A percentile compares a stretch with the other conserved stretches of the same genome.
Evolutionary conservation across 2,113 vertebrate species (phyloP).

Genomic region (Perccottus glenii): DNA sequence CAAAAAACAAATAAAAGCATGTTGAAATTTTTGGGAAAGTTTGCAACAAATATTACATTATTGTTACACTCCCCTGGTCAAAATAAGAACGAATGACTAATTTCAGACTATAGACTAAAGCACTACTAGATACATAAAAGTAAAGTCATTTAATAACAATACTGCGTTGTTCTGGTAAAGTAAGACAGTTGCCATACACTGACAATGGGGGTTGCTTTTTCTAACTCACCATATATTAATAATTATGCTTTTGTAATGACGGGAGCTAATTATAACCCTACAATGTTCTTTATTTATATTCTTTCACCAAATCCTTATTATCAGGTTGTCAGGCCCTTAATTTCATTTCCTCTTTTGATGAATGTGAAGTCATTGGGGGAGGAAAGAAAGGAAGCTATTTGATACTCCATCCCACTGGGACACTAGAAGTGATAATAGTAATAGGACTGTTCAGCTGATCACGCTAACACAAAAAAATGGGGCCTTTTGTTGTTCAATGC

Average conservation of each 20-base stretch:
- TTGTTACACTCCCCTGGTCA: slow-evolving; percentile 47
- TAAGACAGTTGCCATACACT: slow-evolving; percentile 4
- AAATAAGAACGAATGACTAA: slow-evolving; percentile 40
- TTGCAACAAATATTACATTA: slow-evolving; percentile 58
- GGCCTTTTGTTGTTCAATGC: slow-evolving; percentile 32
- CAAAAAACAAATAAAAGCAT: slow-evolving; percentile 53
- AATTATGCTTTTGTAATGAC: slow-evolving; percentile 61
- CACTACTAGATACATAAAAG: slow-evolving; percentile 10
- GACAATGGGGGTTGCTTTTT: slow-evolving; percentile 14
- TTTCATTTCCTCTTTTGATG: slow-evolving; percentile 71
- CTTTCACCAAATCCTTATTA: slow-evolving; percentile 65
- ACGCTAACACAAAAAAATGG: slow-evolving; percentile 42
- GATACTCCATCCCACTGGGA: slow-evolving; percentile 63
- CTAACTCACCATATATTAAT: slow-evolving; percentile 31
- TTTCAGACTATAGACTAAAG: slow-evolving; percentile 33
- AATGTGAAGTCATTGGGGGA: slow-evolving; percentile 63
- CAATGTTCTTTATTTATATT: slow-evolving; percentile 69
- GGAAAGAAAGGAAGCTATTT: slow-evolving; percentile 57
- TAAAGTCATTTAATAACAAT: slow-evolving; percentile 8
- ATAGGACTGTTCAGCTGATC: slow-evolving; percentile 56
- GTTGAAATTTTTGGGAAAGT: slow-evolving; percentile 58
- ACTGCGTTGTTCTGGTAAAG: slow-evolving; percentile 13
- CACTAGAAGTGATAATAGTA: slow-evolving; percentile 51
- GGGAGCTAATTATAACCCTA: slow-evolving; percentile 50
- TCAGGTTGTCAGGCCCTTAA: slow-evolving; percentile 64